Evolutionary conservation across 2,797 vertebrate species (phyloP).

Genomic region (Diplodus puntazzo): DNA sequence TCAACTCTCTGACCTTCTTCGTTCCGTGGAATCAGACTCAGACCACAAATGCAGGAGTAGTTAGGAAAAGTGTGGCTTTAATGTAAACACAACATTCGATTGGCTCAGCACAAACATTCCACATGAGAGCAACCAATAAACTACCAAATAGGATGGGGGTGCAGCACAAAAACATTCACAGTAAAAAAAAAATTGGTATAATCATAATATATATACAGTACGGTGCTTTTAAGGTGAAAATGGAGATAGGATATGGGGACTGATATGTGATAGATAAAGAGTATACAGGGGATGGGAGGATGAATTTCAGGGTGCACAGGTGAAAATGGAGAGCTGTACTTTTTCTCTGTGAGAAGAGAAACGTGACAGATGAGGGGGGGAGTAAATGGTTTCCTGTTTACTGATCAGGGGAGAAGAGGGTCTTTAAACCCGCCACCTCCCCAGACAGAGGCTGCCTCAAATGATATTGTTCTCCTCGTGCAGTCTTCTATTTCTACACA

Average conservation of each 20-base stretch:
- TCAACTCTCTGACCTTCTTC: background rate
- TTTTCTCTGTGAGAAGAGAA: constrained; percentile 74
- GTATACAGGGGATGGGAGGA: constrained; percentile 67
- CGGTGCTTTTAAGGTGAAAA: constrained; percentile 84
- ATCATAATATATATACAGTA: constrained; percentile 88
- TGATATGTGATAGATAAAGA: constrained; percentile 80
- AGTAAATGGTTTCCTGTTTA: constrained; percentile 67
- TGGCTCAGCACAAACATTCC: constrained; percentile 89
- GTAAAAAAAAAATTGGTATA: constrained; percentile 86
- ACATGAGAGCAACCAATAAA: constrained; percentile 88
- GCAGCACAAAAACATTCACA: constrained; percentile 87
- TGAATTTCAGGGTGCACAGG: constrained; percentile 75
- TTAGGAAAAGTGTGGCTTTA: constrained; percentile 88
- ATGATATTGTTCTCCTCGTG: constrained; percentile 75
- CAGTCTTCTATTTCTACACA: constrained; percentile 77
- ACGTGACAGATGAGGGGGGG: constrained; percentile 53
- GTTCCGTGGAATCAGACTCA: constrained; percentile 50
- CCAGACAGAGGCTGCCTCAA: constrained; percentile 66
- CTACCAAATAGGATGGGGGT: constrained; percentile 83
- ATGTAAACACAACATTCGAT: constrained; percentile 89
- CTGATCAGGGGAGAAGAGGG: constrained; percentile 51
- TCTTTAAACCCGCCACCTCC: constrained; percentile 37
- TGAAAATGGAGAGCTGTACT: constrained; percentile 79
- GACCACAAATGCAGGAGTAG: constrained; percentile 67
- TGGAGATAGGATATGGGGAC: constrained; percentile 76